Evolutionary conservation across 2,113 vertebrate species (phyloP).

Genomic region (Pandion haliaetus): DNA sequence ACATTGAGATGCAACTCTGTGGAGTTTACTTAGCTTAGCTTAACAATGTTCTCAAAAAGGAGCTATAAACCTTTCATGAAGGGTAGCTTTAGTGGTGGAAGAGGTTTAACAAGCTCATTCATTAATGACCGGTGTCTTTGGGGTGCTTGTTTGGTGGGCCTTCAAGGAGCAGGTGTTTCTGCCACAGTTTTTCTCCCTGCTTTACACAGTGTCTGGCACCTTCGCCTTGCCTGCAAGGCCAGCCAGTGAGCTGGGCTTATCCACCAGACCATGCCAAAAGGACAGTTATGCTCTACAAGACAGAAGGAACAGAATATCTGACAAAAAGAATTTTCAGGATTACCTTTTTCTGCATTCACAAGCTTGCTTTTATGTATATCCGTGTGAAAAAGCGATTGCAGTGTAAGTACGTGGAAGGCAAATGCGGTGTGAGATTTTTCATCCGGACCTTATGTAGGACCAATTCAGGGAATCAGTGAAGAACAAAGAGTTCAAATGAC

Average conservation of each 20-base stretch:
- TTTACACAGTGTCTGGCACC: not conserved
- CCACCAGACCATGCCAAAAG: not conserved
- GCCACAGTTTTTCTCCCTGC: not conserved
- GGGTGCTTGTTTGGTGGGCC: not conserved
- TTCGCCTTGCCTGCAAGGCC: not conserved
- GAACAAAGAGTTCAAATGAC: not conserved
- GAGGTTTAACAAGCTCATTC: conserved; percentile 28
- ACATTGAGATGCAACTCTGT: not conserved
- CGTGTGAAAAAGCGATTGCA: not conserved
- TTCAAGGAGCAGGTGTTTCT: conserved; percentile 44
- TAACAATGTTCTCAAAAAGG: conserved; percentile 36
- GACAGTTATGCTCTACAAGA: accelerated
- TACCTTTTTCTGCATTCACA: not conserved
- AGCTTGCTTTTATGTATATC: not conserved
- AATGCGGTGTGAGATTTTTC: accelerated
- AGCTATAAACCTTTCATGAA: not conserved
- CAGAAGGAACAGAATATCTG: not conserved
- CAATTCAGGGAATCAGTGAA: not conserved
- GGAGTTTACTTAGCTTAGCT: conserved; percentile 1
- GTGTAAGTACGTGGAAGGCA: accelerated
- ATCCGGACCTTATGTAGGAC: not conserved
- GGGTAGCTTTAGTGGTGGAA: not conserved
- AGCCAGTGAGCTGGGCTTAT: not conserved
- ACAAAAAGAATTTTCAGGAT: not conserved
- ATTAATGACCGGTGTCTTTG: not conserved